Percentiles rank a stretch among this genome's conserved stretches.
These are phyloP conservation scores for Coleophora deauratella DNA, from an alignment of 2,888 invertebrate genomes.

Conservation along the genomic window DNA sequence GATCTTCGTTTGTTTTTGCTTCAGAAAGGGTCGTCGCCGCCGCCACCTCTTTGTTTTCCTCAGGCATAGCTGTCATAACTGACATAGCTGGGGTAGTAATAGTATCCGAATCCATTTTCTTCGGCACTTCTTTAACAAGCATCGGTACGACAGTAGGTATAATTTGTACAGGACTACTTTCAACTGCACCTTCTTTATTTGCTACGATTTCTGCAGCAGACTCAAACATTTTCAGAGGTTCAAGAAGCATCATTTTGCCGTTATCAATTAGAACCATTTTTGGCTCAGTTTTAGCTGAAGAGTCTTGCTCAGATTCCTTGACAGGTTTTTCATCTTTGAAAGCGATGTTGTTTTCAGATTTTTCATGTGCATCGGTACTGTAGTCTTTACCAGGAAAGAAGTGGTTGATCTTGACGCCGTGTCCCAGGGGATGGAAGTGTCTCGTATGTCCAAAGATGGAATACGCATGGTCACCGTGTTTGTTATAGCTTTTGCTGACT, in stretches of 20 bases:
- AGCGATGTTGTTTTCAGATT: conserved; percentile 13
- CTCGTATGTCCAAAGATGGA: conserved; percentile 49
- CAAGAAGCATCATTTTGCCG: conserved; percentile 24
- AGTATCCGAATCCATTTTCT: conserved; percentile 15
- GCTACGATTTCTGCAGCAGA: conserved; percentile 17
- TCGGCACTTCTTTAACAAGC: conserved; percentile 18
- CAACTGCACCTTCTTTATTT: conserved; percentile 23
- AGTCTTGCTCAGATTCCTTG: conserved; percentile 26
- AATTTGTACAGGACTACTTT: conserved; percentile 23
- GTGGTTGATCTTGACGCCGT: conserved; percentile 54
- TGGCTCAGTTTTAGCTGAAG: conserved; percentile 15
- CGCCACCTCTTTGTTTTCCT: conserved; percentile 18
- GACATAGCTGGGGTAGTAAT: conserved; percentile 16
- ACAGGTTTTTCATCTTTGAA: conserved; percentile 30
- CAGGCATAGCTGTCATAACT: conserved; percentile 9
- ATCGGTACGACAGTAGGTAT: conserved; percentile 30
- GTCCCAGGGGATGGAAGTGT: conserved; percentile 45
- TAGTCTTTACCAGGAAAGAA: conserved; percentile 49
- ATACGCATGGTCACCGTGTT: conserved; percentile 52
- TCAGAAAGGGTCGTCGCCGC: conserved; percentile 8
- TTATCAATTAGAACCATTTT: conserved; percentile 21
- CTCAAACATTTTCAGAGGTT: conserved; percentile 20
- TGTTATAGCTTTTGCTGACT: conserved; percentile 62
- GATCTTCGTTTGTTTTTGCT: conserved; percentile 18
- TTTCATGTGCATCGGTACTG: conserved; percentile 19